Conservation (phyloP, 1,140 invertebrate species). For the Halyomorpha halys region DNA sequence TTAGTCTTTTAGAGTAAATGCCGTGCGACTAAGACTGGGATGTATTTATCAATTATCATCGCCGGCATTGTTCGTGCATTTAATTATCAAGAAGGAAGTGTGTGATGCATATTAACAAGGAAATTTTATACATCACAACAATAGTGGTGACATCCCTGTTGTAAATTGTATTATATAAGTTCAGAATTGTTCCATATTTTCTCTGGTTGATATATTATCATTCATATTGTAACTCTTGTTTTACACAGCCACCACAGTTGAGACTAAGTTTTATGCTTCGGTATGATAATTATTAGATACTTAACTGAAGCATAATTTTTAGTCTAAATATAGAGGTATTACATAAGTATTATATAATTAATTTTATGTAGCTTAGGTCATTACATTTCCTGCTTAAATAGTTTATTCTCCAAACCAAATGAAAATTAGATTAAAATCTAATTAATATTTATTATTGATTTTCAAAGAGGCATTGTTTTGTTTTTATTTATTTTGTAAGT, state of each 20-base stretch:
- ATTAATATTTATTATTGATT: conserved; percentile 15
- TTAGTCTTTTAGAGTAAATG: conserved; percentile 15
- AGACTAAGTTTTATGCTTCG: neutral
- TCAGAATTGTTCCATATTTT: conserved; percentile 18
- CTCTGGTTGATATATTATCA: conserved; percentile 9
- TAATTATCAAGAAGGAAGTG: conserved; percentile 13
- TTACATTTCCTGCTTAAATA: conserved; percentile 21
- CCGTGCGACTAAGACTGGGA: conserved; percentile 23
- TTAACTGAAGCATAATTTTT: neutral
- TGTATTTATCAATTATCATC: conserved; percentile 20
- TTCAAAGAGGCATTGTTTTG: conserved; percentile 16
- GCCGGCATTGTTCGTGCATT: conserved; percentile 20
- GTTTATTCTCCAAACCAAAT: conserved; percentile 23
- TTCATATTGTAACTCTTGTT: conserved; percentile 5
- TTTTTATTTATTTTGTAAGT: neutral
- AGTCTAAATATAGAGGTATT: conserved; percentile 19
- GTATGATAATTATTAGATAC: neutral
- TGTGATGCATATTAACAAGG: conserved; percentile 5
- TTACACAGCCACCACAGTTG: conserved; percentile 11
- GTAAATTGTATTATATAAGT: conserved; percentile 11
- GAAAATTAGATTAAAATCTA: conserved; percentile 22
- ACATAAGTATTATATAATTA: conserved; percentile 23
- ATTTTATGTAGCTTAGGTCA: conserved; percentile 21
- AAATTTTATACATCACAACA: conserved; percentile 15
- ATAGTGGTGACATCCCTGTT: conserved; percentile 13